Conservation (phyloP, 2,113 vertebrate genomes). For the Gymnarchus niloticus region DNA sequence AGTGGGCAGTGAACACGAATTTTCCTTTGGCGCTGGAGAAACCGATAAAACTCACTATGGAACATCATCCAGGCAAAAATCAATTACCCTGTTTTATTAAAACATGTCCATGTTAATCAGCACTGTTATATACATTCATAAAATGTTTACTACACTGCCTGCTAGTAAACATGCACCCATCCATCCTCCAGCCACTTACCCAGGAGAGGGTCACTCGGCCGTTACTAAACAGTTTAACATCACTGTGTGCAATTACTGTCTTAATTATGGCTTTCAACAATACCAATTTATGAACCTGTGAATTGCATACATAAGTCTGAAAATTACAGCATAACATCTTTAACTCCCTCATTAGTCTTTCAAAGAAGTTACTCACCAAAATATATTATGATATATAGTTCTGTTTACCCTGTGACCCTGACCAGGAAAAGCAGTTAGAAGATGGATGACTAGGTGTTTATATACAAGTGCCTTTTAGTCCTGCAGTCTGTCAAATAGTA, state of each 20-base stretch:
- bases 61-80: not conserved
- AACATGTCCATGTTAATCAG: not conserved
- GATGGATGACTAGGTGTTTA: too few species aligned
- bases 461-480: too few species aligned
- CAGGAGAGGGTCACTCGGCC: not conserved
- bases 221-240: not conserved
- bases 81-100: not conserved
- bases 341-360: not conserved
- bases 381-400: not conserved
- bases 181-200: not conserved
- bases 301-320: not conserved
- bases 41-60: not conserved
- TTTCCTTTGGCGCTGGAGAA: constrained; percentile 63
- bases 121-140: not conserved
- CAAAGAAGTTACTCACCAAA: not conserved
- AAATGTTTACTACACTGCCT: not conserved
- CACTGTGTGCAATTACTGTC: not conserved
- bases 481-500: too few species aligned
- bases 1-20: constrained; percentile 73
- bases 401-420: not conserved
- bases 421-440: not conserved
- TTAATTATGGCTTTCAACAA: not conserved
- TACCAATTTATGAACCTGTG: not conserved
- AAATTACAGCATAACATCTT: not conserved
- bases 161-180: not conserved